These are phyloP conservation scores for Leucoma salicis DNA, from an alignment of 2,888 invertebrate genomes.

Conservation along the genomic window DNA sequence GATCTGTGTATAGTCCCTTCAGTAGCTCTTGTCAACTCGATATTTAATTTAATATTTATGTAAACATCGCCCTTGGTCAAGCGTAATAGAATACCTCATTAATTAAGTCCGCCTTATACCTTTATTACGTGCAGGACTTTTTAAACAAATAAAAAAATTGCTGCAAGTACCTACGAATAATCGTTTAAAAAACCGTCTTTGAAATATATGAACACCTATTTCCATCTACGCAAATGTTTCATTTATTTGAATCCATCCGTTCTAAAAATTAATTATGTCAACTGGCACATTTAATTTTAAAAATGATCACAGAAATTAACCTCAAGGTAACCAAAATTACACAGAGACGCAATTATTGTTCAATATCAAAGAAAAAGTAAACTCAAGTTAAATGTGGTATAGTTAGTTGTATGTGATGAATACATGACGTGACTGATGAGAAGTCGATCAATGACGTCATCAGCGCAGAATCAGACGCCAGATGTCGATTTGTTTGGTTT, in stretches of 20 bases:
- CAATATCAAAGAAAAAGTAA: not conserved
- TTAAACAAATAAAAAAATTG: too few relatives aligned
- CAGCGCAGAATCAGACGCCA: conserved; percentile 22
- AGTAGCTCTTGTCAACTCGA: too few relatives aligned
- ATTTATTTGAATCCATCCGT: not conserved
- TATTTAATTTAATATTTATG: too few relatives aligned
- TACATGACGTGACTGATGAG: conserved; percentile 23
- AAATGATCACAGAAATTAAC: not conserved
- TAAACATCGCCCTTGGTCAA: too few relatives aligned
- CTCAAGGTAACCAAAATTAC: not conserved
- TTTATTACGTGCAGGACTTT: too few relatives aligned
- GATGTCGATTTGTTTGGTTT: conserved; percentile 30
- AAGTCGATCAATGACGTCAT: conserved; percentile 26
- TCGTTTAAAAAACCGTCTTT: too few relatives aligned
- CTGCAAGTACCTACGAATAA: too few relatives aligned
- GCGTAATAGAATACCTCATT: too few relatives aligned
- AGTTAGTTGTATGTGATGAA: conserved; percentile 16
- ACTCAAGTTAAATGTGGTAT: conserved; percentile 1
- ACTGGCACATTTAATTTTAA: not conserved
- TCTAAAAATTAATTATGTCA: not conserved
- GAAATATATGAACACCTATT: too few relatives aligned
- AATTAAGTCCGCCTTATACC: too few relatives aligned
- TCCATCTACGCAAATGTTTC: too few relatives aligned
- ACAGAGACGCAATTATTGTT: not conserved
- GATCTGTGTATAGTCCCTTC: too few relatives aligned